Percentiles rank a stretch among this genome's conserved stretches.
Evolutionary conservation across 1,140 invertebrate species (phyloP).

Genomic region (Drosophila pandora): DNA sequence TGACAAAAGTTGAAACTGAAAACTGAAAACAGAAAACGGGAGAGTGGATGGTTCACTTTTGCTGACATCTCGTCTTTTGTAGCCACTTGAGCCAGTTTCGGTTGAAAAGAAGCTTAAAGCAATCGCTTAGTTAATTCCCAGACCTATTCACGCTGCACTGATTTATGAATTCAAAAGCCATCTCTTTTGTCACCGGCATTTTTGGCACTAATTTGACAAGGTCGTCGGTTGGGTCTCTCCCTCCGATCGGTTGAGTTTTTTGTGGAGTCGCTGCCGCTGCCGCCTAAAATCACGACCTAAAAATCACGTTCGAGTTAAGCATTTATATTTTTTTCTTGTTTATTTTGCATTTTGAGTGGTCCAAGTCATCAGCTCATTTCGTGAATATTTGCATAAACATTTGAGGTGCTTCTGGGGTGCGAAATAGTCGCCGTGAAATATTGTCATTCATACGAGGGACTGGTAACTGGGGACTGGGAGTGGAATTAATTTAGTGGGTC

Average conservation of each 20-base stretch:
- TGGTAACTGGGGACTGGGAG: background rate
- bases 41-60: conserved; percentile 50
- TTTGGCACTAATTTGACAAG: conserved; percentile 80
- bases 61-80: conserved; percentile 31
- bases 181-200: conserved; percentile 56
- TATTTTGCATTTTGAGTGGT: conserved; percentile 50
- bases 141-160: conserved; percentile 45
- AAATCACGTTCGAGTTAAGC: conserved; percentile 24
- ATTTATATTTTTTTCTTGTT: conserved; percentile 4
- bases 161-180: conserved; percentile 49
- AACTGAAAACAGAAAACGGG: conserved; percentile 15
- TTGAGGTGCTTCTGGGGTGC: conserved; percentile 61
- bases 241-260: conserved; percentile 15
- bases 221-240: conserved; percentile 26
- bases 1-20: conserved; percentile 40
- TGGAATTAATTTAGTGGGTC: conserved; percentile 64
- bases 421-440: conserved; percentile 73
- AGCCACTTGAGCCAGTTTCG: conserved; percentile 32
- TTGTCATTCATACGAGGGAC: conserved; percentile 49
- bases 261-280: background rate
- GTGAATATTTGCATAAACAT: conserved; percentile 68
- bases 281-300: conserved; percentile 37
- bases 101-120: conserved; percentile 8
- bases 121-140: conserved; percentile 39
- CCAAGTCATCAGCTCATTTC: conserved; percentile 31